These are phyloP conservation scores for Congeria kusceri DNA, from an alignment of 2,888 invertebrate species.

Conservation along the genomic window DNA sequence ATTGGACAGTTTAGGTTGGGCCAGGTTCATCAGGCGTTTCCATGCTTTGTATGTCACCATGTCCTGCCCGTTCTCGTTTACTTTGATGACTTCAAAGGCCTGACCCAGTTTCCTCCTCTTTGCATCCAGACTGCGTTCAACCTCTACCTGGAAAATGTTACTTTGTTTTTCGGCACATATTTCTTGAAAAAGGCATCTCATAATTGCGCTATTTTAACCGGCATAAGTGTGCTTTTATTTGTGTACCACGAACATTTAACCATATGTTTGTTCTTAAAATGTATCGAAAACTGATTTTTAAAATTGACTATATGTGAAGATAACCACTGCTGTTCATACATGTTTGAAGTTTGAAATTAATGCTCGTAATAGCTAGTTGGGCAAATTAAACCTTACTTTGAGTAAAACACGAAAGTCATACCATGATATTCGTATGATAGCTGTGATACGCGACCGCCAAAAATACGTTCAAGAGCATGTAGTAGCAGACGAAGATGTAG, in stretches of 20 bases:
- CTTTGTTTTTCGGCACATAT: too few species aligned
- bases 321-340: too few species aligned
- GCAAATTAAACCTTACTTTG: too few species aligned
- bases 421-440: constrained; percentile 87
- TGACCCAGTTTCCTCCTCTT: constrained; percentile 83
- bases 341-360: too few species aligned
- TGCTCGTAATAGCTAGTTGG: too few species aligned
- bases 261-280: too few species aligned
- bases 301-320: too few species aligned
- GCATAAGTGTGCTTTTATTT: too few species aligned
- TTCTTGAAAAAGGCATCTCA: too few species aligned
- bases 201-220: too few species aligned
- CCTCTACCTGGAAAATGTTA: constrained; percentile 64
- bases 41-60: constrained; percentile 81
- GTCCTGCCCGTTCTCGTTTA: constrained; percentile 63
- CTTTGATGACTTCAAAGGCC: constrained; percentile 85
- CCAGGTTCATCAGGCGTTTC: constrained; percentile 79
- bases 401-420: constrained; percentile 7
- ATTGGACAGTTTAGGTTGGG: constrained; percentile 76
- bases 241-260: too few species aligned
- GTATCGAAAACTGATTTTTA: too few species aligned
- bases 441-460: constrained; percentile 98
- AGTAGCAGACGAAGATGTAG: constrained; percentile 85
- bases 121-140: constrained; percentile 76
- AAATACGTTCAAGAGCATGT: constrained; percentile 92